Evolutionary conservation across 2,797 vertebrate genomes (phyloP).

Genomic region (Catharus ustulatus): DNA sequence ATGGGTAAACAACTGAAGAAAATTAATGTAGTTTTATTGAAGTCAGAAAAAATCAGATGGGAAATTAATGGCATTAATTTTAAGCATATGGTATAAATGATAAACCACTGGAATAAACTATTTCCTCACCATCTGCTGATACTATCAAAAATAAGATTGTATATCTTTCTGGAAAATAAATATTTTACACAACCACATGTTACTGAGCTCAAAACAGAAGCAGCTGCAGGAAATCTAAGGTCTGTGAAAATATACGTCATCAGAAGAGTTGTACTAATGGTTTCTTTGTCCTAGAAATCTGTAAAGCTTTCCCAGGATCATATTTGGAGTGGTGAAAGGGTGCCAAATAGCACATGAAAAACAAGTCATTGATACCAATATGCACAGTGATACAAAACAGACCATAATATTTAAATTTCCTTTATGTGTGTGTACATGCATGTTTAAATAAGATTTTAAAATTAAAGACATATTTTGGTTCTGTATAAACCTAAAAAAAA

Average conservation of each 20-base stretch:
- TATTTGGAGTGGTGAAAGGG: background rate
- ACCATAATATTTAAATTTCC: background rate
- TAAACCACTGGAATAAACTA: slow-evolving; percentile 61
- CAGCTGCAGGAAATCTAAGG: slow-evolving; percentile 20
- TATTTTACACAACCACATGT: slow-evolving; percentile 37
- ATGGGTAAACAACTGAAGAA: background rate
- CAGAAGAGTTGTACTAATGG: background rate
- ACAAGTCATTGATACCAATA: background rate
- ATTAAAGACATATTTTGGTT: background rate
- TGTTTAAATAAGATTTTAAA: background rate
- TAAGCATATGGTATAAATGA: slow-evolving; percentile 47
- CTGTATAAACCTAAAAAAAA: background rate
- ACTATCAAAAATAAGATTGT: slow-evolving; percentile 15
- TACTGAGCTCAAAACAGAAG: slow-evolving; percentile 39
- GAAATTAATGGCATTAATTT: slow-evolving; percentile 38
- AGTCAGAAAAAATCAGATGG: slow-evolving; percentile 34
- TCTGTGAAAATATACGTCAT: background rate
- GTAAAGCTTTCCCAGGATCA: background rate
- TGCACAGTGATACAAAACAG: background rate
- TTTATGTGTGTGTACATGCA: background rate
- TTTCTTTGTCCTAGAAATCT: background rate
- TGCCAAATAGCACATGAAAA: background rate
- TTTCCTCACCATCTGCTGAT: slow-evolving; percentile 46
- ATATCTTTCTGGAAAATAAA: slow-evolving; percentile 54
- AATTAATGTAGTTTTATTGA: background rate